Base-by-base conservation (phyloP, 2,113 vertebrate genomes). In the Barnardius zonarius region DNA sequence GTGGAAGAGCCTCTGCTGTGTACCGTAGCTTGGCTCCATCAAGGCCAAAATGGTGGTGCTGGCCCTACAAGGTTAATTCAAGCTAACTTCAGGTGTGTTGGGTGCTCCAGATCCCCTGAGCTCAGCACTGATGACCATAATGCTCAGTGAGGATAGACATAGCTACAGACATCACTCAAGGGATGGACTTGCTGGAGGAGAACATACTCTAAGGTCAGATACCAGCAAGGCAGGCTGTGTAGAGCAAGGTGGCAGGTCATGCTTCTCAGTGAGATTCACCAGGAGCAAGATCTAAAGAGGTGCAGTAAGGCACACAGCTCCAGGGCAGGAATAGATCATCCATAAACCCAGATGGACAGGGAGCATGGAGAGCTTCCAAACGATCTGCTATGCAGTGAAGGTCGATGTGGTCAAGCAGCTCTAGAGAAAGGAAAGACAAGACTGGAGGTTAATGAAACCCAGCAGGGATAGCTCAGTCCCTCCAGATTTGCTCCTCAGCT, bases 391-490 rank as follows among this genome's bases (percentile, higher is more conserved):
- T n/a, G 49, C 52, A 33, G 37, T 2, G 0, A 82, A 93, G 84
- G 83, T 95, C 88, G 64, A 0, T 44, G 48, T 70, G 79, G 72
- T 69, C 80, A 76, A 57, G 75, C 64, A 90, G 67, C 67, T 80
- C 83, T 35, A 81, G 77, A 92, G 84, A 85, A 87, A 95, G 43
- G 55, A 62, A 93, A 86, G 37, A 19, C 54, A 77, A 37, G 49
- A n/a, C 19, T 81, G 49, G 63, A 91, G 92, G 67, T 93, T 94
- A 92, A 90, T 86, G 78, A 96, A 90, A 90, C 54, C 44, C 87
- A 88, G 87, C 95, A 94, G 93, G 91, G 57, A 12, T 24, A 66
- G 74, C 24, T 94, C 61, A 82, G 16, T 74, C 82, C 11, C 2
- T 91, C 76, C 92, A 90, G 79, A 63, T 90, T 73, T 80, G 78